These are phyloP conservation scores for Adineta ricciae DNA, from an alignment of 2,888 invertebrate genomes.

Conservation along the genomic window DNA sequence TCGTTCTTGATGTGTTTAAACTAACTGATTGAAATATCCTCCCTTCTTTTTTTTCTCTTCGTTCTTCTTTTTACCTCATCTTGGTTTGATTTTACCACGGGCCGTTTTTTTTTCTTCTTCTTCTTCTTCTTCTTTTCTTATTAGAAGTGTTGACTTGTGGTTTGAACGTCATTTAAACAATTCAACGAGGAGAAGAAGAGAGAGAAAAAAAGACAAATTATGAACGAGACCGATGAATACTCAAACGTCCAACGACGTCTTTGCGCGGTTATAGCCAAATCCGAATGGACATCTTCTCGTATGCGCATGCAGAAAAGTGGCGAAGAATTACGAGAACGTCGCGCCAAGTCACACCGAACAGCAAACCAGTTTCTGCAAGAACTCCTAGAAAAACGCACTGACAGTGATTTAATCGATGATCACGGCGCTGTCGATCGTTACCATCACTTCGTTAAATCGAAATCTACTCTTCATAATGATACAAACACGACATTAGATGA, in stretches of 20 bases:
- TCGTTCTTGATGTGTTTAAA: neutral
- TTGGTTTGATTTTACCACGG: too few species aligned
- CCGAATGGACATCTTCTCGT: neutral
- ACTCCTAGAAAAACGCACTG: neutral
- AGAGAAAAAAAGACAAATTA: neutral
- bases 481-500: neutral
- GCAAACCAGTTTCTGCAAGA: neutral
- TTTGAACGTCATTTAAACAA: neutral
- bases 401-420: neutral
- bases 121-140: neutral
- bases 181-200: too few species aligned
- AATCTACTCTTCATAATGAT: neutral
- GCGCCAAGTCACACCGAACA: neutral
- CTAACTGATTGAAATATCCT: neutral
- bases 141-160: neutral
- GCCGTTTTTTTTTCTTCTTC: neutral
- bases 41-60: neutral
- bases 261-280: neutral
- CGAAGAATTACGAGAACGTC: neutral
- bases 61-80: neutral
- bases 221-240: neutral
- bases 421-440: neutral
- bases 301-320: neutral
- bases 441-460: neutral
- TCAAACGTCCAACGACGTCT: neutral